Percentiles rank a stretch among this genome's conserved stretches.
These are phyloP conservation scores for Sardina pilchardus DNA, from an alignment of 2,113 vertebrate species.

Conservation along the genomic window DNA sequence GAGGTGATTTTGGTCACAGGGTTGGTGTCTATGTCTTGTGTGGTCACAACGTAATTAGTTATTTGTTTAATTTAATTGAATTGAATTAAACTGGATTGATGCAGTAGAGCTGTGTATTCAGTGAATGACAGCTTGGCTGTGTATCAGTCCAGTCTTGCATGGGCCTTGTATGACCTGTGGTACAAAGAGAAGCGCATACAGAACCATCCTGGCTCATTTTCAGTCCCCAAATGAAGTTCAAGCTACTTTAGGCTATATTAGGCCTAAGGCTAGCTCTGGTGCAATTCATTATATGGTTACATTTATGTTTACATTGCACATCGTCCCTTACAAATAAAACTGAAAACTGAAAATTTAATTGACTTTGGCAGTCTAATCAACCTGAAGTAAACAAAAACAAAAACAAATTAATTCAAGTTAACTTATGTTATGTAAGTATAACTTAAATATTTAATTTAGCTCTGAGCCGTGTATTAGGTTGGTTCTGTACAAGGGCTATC, in stretches of 20 bases:
- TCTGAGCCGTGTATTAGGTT: slow-evolving; percentile 1
- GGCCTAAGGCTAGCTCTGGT: no score
- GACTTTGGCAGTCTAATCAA: not conserved
- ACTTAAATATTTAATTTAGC: not conserved
- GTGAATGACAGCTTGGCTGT: not conserved
- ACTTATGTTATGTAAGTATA: not conserved
- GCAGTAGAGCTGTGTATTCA: not conserved
- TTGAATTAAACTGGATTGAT: not conserved
- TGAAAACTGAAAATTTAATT: no score
- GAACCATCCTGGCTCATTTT: slow-evolving; percentile 42
- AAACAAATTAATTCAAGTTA: not conserved
- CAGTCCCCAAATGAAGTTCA: not conserved
- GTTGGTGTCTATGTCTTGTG: slow-evolving; percentile 38
- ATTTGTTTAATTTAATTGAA: not conserved
- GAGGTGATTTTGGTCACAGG: slow-evolving; percentile 52
- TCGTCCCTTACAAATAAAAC: no score
- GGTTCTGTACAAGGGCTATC: slow-evolving; percentile 7
- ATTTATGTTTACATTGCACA: no score
- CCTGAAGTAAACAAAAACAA: not conserved
- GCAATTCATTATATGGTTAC: no score
- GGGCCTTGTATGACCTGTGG: slow-evolving; percentile 46
- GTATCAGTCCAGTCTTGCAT: slow-evolving; percentile 56
- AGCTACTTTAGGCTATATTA: no score
- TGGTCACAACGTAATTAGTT: not conserved
- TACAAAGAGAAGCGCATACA: slow-evolving; percentile 41